phyloP scores from a whole-genome alignment of 2,113 vertebrate genomes.

The Malurus elegans region DNA sequence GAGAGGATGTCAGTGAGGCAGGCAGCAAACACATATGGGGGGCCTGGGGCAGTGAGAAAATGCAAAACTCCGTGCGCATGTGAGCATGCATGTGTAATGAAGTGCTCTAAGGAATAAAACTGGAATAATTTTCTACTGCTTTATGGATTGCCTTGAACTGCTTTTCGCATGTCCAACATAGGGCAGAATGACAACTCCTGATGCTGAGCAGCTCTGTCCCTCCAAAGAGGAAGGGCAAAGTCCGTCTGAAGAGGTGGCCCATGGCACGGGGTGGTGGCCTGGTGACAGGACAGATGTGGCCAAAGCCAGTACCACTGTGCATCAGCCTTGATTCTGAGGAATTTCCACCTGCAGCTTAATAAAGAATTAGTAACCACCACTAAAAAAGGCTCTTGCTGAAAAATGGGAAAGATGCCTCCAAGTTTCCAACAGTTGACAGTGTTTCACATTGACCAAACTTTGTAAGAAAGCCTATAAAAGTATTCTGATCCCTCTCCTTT shows the following conservation, averaged over 20 bases:
- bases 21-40: not conserved
- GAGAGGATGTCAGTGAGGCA: not conserved
- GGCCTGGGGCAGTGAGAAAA: not conserved
- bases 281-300: not conserved
- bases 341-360: not conserved
- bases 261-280: too few relatives aligned
- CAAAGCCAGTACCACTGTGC: not conserved
- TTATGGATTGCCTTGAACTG: not conserved
- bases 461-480: not conserved
- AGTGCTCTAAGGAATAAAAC: not conserved
- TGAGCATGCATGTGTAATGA: not conserved
- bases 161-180: fast-evolving
- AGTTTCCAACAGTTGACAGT: not conserved
- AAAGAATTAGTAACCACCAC: not conserved
- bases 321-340: not conserved
- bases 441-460: not conserved
- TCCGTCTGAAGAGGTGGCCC: not conserved
- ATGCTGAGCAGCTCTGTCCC: not conserved
- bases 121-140: not conserved
- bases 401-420: not conserved
- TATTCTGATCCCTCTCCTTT: not conserved
- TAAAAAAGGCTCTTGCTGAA: not conserved
- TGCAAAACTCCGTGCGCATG: fast-evolving
- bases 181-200: not conserved
- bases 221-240: not conserved